A percentile compares a stretch with the other conserved stretches of the same genome.
Conservation (phyloP, 2,113 vertebrate species). For the Indicator indicator region DNA sequence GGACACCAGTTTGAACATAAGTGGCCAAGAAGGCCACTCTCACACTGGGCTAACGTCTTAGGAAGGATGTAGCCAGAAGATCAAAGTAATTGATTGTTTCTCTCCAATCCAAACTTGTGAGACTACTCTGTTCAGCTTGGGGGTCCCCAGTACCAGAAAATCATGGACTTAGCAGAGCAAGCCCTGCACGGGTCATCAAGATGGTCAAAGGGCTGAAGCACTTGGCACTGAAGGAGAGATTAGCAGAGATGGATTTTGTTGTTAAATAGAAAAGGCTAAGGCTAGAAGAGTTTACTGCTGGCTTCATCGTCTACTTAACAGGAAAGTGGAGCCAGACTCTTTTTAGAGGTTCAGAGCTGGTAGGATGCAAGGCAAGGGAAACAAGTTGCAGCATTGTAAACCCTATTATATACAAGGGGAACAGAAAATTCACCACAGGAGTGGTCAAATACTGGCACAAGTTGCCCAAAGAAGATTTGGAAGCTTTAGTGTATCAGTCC, state of each 20-base stretch:
- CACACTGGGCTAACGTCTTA: background rate
- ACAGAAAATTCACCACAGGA: background rate
- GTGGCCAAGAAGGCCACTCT: background rate
- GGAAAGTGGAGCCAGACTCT: background rate
- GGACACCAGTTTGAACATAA: background rate
- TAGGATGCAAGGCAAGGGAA: background rate
- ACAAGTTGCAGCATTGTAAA: background rate
- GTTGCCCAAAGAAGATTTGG: background rate
- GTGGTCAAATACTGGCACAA: background rate
- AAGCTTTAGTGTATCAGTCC: background rate
- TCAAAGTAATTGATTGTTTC: background rate
- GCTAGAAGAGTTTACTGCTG: background rate
- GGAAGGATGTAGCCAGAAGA: background rate
- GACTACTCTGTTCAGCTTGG: background rate
- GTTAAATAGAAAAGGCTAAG: background rate
- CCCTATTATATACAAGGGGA: background rate
- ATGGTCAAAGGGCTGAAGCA: background rate
- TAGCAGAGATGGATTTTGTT: background rate
- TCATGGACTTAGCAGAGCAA: background rate
- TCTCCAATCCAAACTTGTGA: background rate
- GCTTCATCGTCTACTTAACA: background rate
- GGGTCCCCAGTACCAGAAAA: background rate
- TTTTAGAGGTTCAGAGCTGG: background rate
- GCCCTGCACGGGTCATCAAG: background rate
- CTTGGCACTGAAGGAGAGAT: background rate